Conservation (phyloP, 2,797 vertebrate species). For the Adrianichthys oophorus region DNA sequence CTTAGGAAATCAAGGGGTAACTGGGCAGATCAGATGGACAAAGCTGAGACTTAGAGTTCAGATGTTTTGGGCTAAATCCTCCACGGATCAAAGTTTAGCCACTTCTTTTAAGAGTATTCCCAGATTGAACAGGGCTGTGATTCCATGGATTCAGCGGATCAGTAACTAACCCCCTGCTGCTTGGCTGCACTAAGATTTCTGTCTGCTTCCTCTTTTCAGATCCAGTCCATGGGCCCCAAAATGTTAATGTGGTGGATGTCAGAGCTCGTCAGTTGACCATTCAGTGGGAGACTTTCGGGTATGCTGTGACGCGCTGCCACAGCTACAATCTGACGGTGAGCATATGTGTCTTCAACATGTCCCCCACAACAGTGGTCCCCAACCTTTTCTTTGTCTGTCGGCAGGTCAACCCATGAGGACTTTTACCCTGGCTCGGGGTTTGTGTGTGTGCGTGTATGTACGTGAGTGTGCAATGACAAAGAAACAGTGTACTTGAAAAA, state of each 20-base stretch:
- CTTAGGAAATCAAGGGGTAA: too few relatives aligned
- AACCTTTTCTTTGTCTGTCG: too few relatives aligned
- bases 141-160: background rate
- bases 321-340: conserved; percentile 93
- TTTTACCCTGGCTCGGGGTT: too few relatives aligned
- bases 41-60: conserved; percentile 3
- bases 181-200: background rate
- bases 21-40: background rate
- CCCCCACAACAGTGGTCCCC: too few relatives aligned
- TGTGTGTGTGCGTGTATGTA: too few relatives aligned
- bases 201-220: conserved; percentile 72
- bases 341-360: background rate
- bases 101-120: background rate
- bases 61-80: conserved; percentile 1
- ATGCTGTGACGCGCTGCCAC: conserved; percentile 94
- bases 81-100: background rate
- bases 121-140: background rate
- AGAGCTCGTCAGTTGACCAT: conserved; percentile 92
- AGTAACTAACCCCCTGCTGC: background rate
- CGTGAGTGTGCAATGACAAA: too few relatives aligned
- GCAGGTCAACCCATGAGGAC: too few relatives aligned
- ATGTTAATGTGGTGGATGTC: conserved; percentile 93
- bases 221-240: conserved; percentile 93
- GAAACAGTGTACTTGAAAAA: too few relatives aligned
- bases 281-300: conserved; percentile 97